Evolutionary conservation across 1,140 invertebrate genomes (phyloP).

Genomic region (Drosophila ercepeae): DNA sequence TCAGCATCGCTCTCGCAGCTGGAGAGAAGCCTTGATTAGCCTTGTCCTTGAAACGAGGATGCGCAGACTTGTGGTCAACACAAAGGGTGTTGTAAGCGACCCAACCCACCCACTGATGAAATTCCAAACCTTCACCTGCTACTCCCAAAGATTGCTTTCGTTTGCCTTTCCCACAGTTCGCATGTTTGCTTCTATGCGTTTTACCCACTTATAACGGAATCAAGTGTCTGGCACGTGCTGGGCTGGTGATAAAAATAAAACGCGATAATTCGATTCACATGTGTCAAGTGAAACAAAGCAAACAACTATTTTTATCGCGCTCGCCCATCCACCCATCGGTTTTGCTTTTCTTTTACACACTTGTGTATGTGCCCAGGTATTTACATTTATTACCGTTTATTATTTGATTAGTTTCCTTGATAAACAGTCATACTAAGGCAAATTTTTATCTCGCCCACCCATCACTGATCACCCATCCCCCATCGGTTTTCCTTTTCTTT

Average conservation of each 20-base stretch:
- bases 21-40: neutral
- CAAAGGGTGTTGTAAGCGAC: too few relatives aligned
- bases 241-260: conserved; percentile 35
- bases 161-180: conserved; percentile 10
- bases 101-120: neutral
- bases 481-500: neutral
- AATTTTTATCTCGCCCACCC: conserved; percentile 30
- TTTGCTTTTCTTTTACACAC: neutral
- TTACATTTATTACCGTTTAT: conserved; percentile 11
- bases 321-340: neutral
- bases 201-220: conserved; percentile 3
- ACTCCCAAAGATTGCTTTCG: conserved; percentile 9
- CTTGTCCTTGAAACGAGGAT: neutral
- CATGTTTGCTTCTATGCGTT: conserved; percentile 7
- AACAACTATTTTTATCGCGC: conserved; percentile 38
- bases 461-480: too few relatives aligned
- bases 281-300: conserved; percentile 32
- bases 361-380: neutral
- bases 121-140: too few relatives aligned
- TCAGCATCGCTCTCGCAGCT: neutral
- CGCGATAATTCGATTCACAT: conserved; percentile 39
- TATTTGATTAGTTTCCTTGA: conserved; percentile 13
- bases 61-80: neutral
- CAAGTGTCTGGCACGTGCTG: conserved; percentile 41
- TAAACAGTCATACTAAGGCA: neutral